Evolutionary conservation across 2,797 vertebrate genomes (phyloP).

Genomic region (Ceyx erithaca): DNA sequence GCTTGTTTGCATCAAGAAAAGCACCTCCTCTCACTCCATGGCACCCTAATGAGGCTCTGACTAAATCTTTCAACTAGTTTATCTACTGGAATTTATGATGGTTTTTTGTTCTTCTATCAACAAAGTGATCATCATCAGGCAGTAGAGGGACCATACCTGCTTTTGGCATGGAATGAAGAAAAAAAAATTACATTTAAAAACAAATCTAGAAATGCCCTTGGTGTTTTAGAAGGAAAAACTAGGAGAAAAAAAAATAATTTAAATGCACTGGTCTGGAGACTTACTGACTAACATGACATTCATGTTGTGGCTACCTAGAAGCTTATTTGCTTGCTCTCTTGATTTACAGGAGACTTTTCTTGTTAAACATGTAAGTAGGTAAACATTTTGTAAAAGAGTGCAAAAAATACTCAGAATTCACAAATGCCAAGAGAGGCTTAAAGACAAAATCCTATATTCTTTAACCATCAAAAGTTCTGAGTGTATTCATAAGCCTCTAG

Average conservation of each 20-base stretch:
- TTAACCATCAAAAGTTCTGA: conserved; percentile 18
- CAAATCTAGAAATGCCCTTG: not conserved
- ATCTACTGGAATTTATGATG: not conserved
- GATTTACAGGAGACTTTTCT: conserved; percentile 11
- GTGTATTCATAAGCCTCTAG: not conserved
- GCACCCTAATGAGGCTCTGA: not conserved
- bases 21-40: accelerated
- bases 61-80: not conserved
- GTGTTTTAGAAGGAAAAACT: not conserved
- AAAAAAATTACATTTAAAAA: not conserved
- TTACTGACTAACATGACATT: not conserved
- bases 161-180: not conserved
- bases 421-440: conserved; percentile 44
- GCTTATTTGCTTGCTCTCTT: not conserved
- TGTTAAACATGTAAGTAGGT: not conserved
- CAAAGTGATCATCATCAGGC: not conserved
- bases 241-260: not conserved
- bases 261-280: not conserved
- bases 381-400: conserved; percentile 9
- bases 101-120: not conserved
- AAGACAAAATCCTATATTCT: conserved; percentile 45
- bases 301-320: not conserved
- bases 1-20: accelerated
- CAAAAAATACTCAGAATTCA: conserved; percentile 42
- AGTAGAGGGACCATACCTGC: not conserved